Evolutionary conservation across 1,140 invertebrate genomes (phyloP), one percentile per base, ranked within the genome.

Genomic region (Heliconius himera): DNA sequence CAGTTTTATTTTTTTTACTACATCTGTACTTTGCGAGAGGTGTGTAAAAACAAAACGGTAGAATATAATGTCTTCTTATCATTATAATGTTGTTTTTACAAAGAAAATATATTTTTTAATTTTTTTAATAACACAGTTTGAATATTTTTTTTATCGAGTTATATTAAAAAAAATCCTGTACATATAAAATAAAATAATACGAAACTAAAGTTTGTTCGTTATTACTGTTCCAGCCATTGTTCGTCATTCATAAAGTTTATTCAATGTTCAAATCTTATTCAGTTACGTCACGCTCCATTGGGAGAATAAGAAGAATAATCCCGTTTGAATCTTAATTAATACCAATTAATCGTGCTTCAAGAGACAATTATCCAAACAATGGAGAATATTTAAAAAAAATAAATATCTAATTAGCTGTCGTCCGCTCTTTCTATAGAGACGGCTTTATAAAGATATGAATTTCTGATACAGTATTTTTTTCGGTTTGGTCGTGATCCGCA

Each of bases 291-390:
- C 84, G 88, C 83, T 86, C 81, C 84, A 83, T 84, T 82, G 80
- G 85, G 86, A 90, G 84, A 89, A 89, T 92, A 91, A 88, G 85
- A 85, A 91, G 84, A 89, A 89, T 92, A 91, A 88, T 91, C 85
- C 87, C 87, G 86, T 90, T 91, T 91, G 87, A 90, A 90, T 91
- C 84, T 84, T 89, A 92, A 90, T 92, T 91, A 89, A 89, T 90
- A 86, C 85, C 84, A 90, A 88, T 91, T 88, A 91, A 91, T 91
- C 85, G 82, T 60, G 81, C 77, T 84, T 89, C 87, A 87, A 87
- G 80, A 84, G 85, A 88, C 85, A 87, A 89, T 88, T 84, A 82
- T 74, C 56, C 80, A 85, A 87, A 88, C 85, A 88, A 85, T 87
- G 80, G 83, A 70, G 74, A 81, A 81, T 83, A 79, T 79, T 84